These are phyloP conservation scores for Trachelus troglodyta DNA, from an alignment of 2,888 invertebrate genomes.

Conservation along the genomic window DNA sequence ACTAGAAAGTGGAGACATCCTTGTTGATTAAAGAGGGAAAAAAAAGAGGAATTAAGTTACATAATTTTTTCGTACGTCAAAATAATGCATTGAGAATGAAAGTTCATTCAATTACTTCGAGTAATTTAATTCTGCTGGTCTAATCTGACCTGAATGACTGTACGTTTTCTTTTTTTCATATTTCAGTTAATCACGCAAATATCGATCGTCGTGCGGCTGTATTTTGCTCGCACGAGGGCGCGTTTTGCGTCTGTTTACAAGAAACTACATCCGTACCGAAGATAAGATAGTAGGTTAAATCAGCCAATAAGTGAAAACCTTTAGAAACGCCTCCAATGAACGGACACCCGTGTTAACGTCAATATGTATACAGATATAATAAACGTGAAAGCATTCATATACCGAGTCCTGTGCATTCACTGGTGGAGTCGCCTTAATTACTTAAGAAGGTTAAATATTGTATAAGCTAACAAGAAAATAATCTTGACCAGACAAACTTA, in stretches of 20 bases:
- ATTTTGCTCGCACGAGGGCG: background rate
- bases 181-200: background rate
- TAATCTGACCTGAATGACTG: background rate
- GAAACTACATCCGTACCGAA: background rate
- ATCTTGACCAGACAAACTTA: background rate
- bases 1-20: background rate
- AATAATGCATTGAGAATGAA: background rate
- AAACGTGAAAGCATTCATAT: too few species aligned
- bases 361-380: too few species aligned
- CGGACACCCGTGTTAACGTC: too few species aligned
- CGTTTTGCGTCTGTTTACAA: background rate
- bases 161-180: background rate
- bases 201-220: background rate
- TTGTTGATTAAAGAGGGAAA: background rate
- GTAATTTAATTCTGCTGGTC: background rate
- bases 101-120: background rate
- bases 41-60: background rate
- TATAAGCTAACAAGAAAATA: background rate
- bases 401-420: too few species aligned
- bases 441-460: background rate
- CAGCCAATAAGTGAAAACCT: too few species aligned
- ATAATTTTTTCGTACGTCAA: background rate
- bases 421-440: background rate
- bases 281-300: background rate
- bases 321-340: too few species aligned